Conservation (phyloP, 2,888 invertebrate genomes). For the Eustalomyia histrio region DNA sequence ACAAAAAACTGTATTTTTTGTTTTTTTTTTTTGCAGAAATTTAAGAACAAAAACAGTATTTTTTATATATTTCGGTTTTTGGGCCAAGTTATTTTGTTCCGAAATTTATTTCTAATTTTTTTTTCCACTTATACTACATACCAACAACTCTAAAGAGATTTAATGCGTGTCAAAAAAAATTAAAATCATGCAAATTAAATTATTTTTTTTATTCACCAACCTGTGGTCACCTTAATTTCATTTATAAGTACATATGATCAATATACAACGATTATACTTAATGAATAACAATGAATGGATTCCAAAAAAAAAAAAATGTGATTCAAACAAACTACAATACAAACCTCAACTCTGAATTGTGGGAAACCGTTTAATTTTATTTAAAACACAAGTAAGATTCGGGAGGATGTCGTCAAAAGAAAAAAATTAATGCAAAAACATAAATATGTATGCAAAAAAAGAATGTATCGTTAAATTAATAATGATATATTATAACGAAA, state of each 20-base stretch:
- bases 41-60: too few relatives aligned
- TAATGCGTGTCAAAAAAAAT: too few relatives aligned
- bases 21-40: too few relatives aligned
- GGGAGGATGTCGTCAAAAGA: slow-evolving; percentile 37
- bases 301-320: slow-evolving; percentile 18
- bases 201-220: too few relatives aligned
- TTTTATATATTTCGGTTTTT: too few relatives aligned
- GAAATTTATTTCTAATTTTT: too few relatives aligned
- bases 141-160: too few relatives aligned
- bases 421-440: not conserved
- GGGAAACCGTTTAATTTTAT: slow-evolving; percentile 61
- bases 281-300: slow-evolving; percentile 62
- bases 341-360: slow-evolving; percentile 44
- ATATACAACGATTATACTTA: slow-evolving; percentile 56
- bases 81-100: too few relatives aligned
- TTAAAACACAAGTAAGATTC: slow-evolving; percentile 40
- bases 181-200: too few relatives aligned
- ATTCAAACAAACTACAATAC: slow-evolving; percentile 42
- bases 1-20: too few relatives aligned
- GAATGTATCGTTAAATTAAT: not conserved
- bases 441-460: not conserved
- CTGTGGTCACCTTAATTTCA: slow-evolving; percentile 40
- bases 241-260: slow-evolving; percentile 43
- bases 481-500: not conserved
- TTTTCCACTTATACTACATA: too few relatives aligned